Evolutionary conservation across 92 coral and sea anemone species (phyloP).

Genomic region (Porites evermanni): DNA sequence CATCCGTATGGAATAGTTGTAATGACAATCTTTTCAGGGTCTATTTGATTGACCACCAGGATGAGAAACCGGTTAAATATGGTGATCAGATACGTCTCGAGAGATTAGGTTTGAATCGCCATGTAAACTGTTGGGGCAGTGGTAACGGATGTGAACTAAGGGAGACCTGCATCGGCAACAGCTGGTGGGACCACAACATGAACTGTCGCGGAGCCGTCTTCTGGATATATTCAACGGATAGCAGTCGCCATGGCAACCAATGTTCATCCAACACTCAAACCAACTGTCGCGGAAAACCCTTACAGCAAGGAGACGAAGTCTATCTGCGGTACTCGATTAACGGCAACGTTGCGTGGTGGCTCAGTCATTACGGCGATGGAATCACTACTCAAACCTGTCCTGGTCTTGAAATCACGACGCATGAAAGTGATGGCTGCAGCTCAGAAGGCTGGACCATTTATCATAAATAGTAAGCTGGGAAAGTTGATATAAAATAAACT

Average conservation of each 20-base stretch:
- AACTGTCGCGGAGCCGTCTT: slow-evolving; percentile 25
- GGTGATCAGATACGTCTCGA: no score
- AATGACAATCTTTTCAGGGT: neutral
- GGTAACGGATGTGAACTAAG: no score
- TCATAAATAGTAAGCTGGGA: no score
- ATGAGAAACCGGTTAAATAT: no score
- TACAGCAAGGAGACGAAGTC: slow-evolving; percentile 35
- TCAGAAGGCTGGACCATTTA: slow-evolving; percentile 22
- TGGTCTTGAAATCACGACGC: slow-evolving; percentile 13
- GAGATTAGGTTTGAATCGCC: no score
- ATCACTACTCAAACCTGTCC: slow-evolving; percentile 28
- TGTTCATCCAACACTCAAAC: slow-evolving; percentile 4
- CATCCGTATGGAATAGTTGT: slow-evolving; percentile 5
- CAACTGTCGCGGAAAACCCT: slow-evolving; percentile 27
- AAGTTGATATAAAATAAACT: no score
- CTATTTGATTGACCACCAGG: no score
- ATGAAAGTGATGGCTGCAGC: slow-evolving; percentile 1
- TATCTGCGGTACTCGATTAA: slow-evolving; percentile 11
- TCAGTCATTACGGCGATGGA: slow-evolving; percentile 9
- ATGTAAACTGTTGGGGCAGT: no score
- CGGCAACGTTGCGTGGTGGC: slow-evolving; percentile 6
- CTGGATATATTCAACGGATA: slow-evolving; percentile 30
- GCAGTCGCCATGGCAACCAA: neutral
- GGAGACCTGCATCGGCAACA: no score
- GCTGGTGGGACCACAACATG: no score